A percentile compares a stretch with the other conserved stretches of the same genome.
phyloP scores from a whole-genome alignment of 2,888 invertebrate genomes.

The Euclidia mi region DNA sequence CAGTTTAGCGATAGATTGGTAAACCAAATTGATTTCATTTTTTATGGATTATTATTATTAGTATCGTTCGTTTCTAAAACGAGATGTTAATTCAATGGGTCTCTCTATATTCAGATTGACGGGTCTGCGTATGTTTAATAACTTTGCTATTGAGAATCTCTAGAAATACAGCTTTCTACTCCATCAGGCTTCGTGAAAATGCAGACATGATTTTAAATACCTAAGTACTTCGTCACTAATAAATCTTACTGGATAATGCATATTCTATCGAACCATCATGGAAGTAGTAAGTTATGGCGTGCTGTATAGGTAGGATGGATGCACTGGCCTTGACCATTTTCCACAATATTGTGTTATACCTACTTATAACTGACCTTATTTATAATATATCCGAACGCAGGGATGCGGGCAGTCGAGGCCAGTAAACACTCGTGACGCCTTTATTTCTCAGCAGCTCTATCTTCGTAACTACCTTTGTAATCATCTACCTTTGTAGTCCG shows the following conservation, averaged over 20 bases:
- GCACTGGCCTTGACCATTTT: conserved; percentile 75
- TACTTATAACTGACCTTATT: conserved; percentile 66
- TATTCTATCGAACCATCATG: conserved; percentile 14
- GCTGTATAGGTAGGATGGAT: conserved; percentile 55
- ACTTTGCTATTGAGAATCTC: conserved; percentile 37
- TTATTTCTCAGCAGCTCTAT: too few relatives aligned
- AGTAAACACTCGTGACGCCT: neutral
- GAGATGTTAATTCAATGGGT: conserved; percentile 28
- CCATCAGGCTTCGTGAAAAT: conserved; percentile 36
- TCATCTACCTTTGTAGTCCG: neutral
- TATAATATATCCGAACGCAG: conserved; percentile 59
- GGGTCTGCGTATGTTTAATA: conserved; percentile 40
- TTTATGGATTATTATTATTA: neutral
- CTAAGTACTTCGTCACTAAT: conserved; percentile 24
- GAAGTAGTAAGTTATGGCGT: conserved; percentile 28
- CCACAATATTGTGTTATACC: conserved; percentile 60
- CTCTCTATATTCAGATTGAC: conserved; percentile 26
- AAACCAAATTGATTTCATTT: neutral
- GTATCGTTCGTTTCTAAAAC: conserved; percentile 18
- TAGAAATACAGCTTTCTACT: conserved; percentile 45
- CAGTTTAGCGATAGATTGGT: neutral
- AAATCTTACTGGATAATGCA: conserved; percentile 35
- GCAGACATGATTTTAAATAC: conserved; percentile 35
- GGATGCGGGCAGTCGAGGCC: conserved; percentile 65
- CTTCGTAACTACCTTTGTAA: neutral